These are phyloP conservation scores for Formicarius rufipectus DNA, from an alignment of 2,113 vertebrate genomes.

Conservation along the genomic window DNA sequence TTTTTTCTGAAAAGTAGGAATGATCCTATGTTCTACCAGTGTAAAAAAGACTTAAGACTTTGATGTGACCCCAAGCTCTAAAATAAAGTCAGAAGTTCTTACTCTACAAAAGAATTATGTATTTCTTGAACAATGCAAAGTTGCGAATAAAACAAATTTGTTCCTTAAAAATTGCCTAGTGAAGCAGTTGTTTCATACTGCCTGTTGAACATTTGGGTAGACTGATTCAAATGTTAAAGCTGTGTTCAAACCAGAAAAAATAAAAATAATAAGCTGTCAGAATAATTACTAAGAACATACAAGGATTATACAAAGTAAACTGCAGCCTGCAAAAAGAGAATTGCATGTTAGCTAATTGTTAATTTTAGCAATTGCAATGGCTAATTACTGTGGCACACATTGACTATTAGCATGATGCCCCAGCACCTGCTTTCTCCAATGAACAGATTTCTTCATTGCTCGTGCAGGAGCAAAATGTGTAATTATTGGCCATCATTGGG, in stretches of 20 bases:
- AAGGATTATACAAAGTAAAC: constrained; percentile 95
- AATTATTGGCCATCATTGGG: constrained; percentile 99
- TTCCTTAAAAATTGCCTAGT: constrained; percentile 75
- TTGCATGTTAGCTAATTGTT: constrained; percentile 99
- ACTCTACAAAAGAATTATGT: constrained; percentile 44
- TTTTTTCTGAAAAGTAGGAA: constrained; percentile 5
- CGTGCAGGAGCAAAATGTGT: constrained; percentile 98
- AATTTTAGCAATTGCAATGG: constrained; percentile 97
- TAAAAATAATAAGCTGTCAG: constrained; percentile 90
- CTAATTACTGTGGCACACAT: constrained; percentile 98
- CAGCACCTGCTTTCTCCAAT: constrained; percentile 97
- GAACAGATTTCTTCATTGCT: constrained; percentile 86
- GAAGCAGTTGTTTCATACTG: constrained; percentile 78
- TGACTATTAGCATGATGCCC: constrained; percentile 99
- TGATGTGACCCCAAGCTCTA: neutral
- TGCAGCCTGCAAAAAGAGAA: constrained; percentile 90
- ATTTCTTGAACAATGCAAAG: constrained; percentile 69
- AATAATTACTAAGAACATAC: constrained; percentile 89
- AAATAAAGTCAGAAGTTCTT: constrained; percentile 40
- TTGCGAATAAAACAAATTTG: constrained; percentile 76
- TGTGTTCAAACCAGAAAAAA: constrained; percentile 84
- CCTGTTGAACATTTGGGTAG: constrained; percentile 83
- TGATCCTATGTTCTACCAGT: neutral
- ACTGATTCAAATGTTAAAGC: constrained; percentile 82
- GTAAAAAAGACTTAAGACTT: neutral